Evolutionary conservation across 2,797 vertebrate species (phyloP), one percentile per base, ranked within the genome.

Genomic region (Hydrocynus forskahlii): DNA sequence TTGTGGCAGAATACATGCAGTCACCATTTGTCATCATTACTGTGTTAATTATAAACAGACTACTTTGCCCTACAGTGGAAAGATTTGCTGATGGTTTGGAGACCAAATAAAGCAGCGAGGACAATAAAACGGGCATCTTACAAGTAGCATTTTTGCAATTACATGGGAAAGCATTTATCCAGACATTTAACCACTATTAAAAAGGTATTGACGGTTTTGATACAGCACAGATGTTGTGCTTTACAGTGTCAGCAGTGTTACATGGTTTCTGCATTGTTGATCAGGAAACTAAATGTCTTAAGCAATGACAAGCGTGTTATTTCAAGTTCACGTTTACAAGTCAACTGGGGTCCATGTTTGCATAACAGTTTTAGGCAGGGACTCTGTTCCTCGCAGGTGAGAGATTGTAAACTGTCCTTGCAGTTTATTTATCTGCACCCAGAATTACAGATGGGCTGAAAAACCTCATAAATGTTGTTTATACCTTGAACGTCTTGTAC

Each of bases 41-140:
- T 60, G 55, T 74, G n/a, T 63, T 73, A 69, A 50, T 50, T 60
- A 64, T 81, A 88, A 57, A 59, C n/a, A 74, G 38, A 45, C 55
- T 6, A 2, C 17, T 16, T 21, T 38, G n/a, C 5, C 19, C 35
- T 55, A 74, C 4, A 23, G 19, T 60, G 54, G 55, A 74, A 60
- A 60, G 17, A 74, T 40, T 13, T 7, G 57, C 40, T 57, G 71
- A 59, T 10, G 19, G 67, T 17, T 9, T 4, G 12, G 40, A 17
- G 9, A 9, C 29, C 6, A 10, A 74, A 21, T 74, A 40, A 43
- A 40, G 35, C 10, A 72, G 25, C 52, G 29, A 16, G n/a, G 35
- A 29, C 71, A 57, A 21, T 43, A 8, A 74, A 74, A 38, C n/a
- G 9, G 5, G 8, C 17, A 10, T 73, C 19, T 59, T 43, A 40